phyloP scores from a whole-genome alignment of 2,888 invertebrate species.

The Bombylius discolor region DNA sequence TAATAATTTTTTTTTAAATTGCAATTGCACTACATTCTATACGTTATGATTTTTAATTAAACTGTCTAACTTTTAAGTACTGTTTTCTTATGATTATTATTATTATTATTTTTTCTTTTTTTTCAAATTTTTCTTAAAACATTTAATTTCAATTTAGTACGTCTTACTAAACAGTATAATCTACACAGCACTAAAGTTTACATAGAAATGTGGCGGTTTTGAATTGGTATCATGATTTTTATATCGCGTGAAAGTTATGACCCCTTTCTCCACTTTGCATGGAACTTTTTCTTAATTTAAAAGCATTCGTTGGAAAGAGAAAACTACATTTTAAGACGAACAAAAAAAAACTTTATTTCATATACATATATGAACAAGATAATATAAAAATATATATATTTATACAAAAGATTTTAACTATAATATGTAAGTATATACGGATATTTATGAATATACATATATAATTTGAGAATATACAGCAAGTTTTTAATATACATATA shows the following conservation, averaged over 20 bases:
- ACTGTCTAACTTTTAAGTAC: too few species aligned
- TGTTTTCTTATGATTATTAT: neutral
- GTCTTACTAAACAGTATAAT: neutral
- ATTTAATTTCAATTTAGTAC: too few species aligned
- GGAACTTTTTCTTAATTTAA: constrained; percentile 10
- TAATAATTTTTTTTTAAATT: too few species aligned
- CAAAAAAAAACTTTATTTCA: too few species aligned
- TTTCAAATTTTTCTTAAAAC: neutral
- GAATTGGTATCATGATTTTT: constrained; percentile 36
- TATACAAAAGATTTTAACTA: too few species aligned
- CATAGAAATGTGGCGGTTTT: constrained; percentile 36
- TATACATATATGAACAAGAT: too few species aligned
- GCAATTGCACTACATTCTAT: too few species aligned
- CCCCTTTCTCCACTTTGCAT: constrained; percentile 34
- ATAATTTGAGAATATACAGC: too few species aligned
- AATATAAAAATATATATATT: too few species aligned
- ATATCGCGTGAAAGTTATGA: constrained; percentile 40
- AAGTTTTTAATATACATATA: too few species aligned
- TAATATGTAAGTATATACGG: neutral
- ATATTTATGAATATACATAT: neutral
- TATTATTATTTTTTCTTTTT: neutral
- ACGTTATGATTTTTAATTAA: too few species aligned
- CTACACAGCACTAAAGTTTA: constrained; percentile 31
- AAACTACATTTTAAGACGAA: neutral
- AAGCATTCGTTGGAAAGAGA: constrained; percentile 13